These are phyloP conservation scores for Rhamnusium bicolor DNA, from an alignment of 2,888 invertebrate species.

Conservation along the genomic window DNA sequence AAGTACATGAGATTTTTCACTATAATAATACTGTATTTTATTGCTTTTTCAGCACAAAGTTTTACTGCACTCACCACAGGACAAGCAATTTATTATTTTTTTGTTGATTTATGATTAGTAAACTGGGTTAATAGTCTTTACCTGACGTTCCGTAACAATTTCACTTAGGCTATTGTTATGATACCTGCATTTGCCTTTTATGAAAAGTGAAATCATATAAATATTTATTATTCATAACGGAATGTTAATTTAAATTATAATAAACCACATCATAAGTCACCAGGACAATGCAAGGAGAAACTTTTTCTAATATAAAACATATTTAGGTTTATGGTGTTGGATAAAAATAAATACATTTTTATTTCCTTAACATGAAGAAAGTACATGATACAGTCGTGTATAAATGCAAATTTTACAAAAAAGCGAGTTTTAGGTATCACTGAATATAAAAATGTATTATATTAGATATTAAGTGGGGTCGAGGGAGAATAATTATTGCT, in stretches of 20 bases:
- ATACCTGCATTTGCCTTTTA: slow-evolving; percentile 16
- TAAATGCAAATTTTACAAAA: no score
- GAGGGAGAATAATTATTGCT: no score
- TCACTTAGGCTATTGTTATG: background rate
- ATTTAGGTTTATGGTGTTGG: background rate
- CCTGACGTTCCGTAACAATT: slow-evolving; percentile 7
- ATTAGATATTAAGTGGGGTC: no score
- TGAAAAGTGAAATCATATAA: slow-evolving; percentile 20
- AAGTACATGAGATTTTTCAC: background rate
- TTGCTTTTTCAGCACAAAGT: background rate
- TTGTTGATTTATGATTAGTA: background rate
- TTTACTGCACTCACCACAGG: background rate
- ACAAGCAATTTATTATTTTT: background rate
- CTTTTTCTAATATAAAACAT: background rate
- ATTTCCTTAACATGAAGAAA: no score
- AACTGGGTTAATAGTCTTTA: slow-evolving; percentile 1
- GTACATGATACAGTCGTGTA: no score
- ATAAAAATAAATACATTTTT: no score
- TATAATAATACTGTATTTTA: background rate
- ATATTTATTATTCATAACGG: slow-evolving; percentile 24
- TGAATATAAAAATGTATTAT: no score
- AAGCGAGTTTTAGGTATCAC: no score
- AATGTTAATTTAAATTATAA: slow-evolving; percentile 5
- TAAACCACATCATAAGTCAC: background rate
- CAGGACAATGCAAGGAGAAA: background rate